A percentile compares a stretch with the other conserved stretches of the same genome.
Conservation (phyloP, 2,797 vertebrate genomes). For the Leuciscus waleckii region DNA sequence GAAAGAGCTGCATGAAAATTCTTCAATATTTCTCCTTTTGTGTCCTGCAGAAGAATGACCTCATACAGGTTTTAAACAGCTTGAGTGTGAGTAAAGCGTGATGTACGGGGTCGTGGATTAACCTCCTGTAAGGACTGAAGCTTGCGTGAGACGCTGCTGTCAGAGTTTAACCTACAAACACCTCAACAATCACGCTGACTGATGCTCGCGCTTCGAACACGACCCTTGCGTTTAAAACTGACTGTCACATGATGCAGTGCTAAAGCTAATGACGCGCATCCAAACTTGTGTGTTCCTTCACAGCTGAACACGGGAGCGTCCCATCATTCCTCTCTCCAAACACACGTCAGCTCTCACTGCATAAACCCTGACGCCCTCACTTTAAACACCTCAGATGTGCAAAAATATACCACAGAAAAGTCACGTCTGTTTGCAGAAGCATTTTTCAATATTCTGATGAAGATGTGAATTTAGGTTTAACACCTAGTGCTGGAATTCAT, state of each 20-base stretch:
- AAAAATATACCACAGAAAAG: slow-evolving; percentile 65
- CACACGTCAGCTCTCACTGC: slow-evolving; percentile 36
- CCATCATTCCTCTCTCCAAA: slow-evolving; percentile 54
- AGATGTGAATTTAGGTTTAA: slow-evolving; percentile 64
- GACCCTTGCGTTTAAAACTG: slow-evolving; percentile 63
- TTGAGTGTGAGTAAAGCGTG: not conserved
- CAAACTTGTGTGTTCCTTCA: slow-evolving; percentile 61
- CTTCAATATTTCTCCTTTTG: too few relatives aligned
- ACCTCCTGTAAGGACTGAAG: slow-evolving; percentile 10
- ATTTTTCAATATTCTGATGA: slow-evolving; percentile 75
- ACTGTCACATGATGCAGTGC: slow-evolving; percentile 73
- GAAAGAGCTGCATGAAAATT: not conserved
- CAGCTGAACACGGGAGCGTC: slow-evolving; percentile 33
- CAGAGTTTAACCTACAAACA: not conserved
- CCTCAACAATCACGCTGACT: not conserved
- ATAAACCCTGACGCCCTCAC: slow-evolving; percentile 62
- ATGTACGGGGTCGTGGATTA: not conserved
- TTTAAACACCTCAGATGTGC: slow-evolving; percentile 65
- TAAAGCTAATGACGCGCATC: slow-evolving; percentile 68
- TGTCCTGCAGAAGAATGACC: not conserved
- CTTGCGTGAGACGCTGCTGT: not conserved
- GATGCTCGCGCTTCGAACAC: not conserved
- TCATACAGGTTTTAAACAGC: too few relatives aligned
- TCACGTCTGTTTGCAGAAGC: slow-evolving; percentile 67
- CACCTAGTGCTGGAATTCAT: slow-evolving; percentile 24